Evolutionary conservation across 2,888 invertebrate genomes (phyloP).

Genomic region (Pinctada fucata): DNA sequence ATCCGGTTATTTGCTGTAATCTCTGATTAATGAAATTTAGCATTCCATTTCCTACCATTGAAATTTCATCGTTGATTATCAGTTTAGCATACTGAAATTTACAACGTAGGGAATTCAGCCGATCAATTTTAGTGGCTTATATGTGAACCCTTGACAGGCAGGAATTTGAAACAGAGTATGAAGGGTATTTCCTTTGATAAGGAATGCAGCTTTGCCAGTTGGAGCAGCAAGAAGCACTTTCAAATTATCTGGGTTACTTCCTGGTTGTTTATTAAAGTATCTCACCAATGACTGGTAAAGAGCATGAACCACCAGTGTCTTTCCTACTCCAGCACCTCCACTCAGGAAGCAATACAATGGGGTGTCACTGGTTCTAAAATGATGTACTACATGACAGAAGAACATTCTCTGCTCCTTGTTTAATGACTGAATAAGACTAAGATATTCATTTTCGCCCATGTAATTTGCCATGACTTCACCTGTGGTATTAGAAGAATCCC

Average conservation of each 20-base stretch:
- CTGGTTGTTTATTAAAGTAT: not conserved
- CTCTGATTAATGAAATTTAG: constrained; percentile 39
- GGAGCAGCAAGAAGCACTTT: constrained; percentile 42
- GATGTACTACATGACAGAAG: constrained; percentile 29
- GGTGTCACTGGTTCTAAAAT: constrained; percentile 23
- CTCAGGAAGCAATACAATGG: constrained; percentile 32
- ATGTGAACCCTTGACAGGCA: constrained; percentile 37
- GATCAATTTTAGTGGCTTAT: constrained; percentile 22
- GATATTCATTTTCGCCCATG: constrained; percentile 26
- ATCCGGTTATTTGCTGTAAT: constrained; percentile 38
- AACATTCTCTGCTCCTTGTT: constrained; percentile 36
- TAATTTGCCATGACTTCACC: constrained; percentile 4
- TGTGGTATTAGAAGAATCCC: too few relatives aligned
- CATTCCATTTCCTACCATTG: constrained; percentile 46
- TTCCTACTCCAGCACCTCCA: constrained; percentile 43
- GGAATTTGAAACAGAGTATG: constrained; percentile 40
- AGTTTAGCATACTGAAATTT: constrained; percentile 14
- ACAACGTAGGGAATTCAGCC: constrained; percentile 26
- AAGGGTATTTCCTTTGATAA: constrained; percentile 38
- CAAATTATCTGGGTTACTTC: constrained; percentile 23
- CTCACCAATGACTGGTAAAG: constrained; percentile 19
- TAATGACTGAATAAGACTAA: constrained; percentile 11
- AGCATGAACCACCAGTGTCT: not conserved
- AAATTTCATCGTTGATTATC: constrained; percentile 50
- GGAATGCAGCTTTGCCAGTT: constrained; percentile 46